Base-by-base conservation (phyloP, 1,140 invertebrate genomes). In the Coenobita brevimanus region DNA sequence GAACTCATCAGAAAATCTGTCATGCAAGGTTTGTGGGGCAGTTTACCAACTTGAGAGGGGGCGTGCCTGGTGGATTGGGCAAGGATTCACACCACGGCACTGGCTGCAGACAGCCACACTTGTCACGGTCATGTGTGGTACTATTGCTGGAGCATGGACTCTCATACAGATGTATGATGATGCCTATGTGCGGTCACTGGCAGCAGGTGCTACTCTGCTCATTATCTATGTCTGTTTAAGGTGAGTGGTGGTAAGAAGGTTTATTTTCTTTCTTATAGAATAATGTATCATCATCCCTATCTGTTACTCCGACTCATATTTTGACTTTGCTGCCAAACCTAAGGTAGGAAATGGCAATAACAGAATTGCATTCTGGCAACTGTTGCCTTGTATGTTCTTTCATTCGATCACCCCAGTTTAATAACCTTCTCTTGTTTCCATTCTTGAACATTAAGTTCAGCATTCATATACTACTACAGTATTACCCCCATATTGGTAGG, bases 211-310 rank as follows among this genome's bases (percentile, higher is more conserved):
- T n/a, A 96, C 96, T 54, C 93, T 97, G 30, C 94, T 97, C 84
- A 94, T 97, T 80, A 96, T 96, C 90, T 97, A 97, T 91, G 94
- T 97, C 76, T 97, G 96, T 80, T 94, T 97, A 90, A 96, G 95
- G 96, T 97, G 92, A 92, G 92, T 41, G n/a, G n/a, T n/a, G n/a
- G n/a, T n/a, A n/a, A n/a, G n/a, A n/a, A n/a, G n/a, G n/a, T n/a
- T n/a, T n/a, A 50, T 38, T 43, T 88, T 71, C 57, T 43, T 69
- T 33, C 36, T 27, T 89, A 79, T 64, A n/a, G 54, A 57, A n/a
- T 57, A 13, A n/a, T 57, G n/a, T 13, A 57, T 10, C 13, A 57
- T 57, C 13, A 10, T n/a, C 69, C 71, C 43, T 43, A 21, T 27
- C n/a, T 87, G 21, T 57, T 10, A 57, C 54, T 57, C n/a, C n/a